phyloP scores from a whole-genome alignment of 2,888 invertebrate genomes.

The Podotricha telesiphe region DNA sequence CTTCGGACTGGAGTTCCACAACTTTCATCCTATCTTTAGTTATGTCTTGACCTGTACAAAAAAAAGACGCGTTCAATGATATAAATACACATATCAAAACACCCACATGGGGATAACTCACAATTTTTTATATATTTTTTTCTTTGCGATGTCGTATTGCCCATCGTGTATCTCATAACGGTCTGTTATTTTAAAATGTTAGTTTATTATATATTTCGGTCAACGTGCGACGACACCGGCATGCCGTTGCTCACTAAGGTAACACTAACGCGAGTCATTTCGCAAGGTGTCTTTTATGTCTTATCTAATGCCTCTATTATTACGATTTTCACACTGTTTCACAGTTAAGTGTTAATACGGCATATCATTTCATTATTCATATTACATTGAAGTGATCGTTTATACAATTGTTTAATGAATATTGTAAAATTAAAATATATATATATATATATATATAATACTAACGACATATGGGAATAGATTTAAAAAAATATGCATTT shows the following conservation, averaged over 20 bases:
- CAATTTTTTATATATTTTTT: slow-evolving; percentile 63
- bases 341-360: slow-evolving; percentile 29
- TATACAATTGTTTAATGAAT: neutral
- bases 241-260: slow-evolving; percentile 67
- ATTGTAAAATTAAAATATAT: too few species aligned
- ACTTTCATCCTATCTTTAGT: slow-evolving; percentile 81
- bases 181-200: slow-evolving; percentile 49
- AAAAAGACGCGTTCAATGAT: slow-evolving; percentile 47
- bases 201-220: slow-evolving; percentile 27
- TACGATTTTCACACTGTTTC: slow-evolving; percentile 52
- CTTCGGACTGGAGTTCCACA: slow-evolving; percentile 74
- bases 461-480: too few species aligned
- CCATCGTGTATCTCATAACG: slow-evolving; percentile 73
- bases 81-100: slow-evolving; percentile 30
- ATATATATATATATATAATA: too few species aligned
- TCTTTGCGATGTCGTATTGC: slow-evolving; percentile 62
- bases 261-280: slow-evolving; percentile 60
- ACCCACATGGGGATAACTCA: slow-evolving; percentile 63
- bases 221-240: slow-evolving; percentile 60
- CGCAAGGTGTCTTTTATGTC: slow-evolving; percentile 75
- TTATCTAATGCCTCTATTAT: slow-evolving; percentile 66
- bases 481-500: too few species aligned
- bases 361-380: slow-evolving; percentile 21
- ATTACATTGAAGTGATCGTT: neutral
- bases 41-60: slow-evolving; percentile 79